Base-by-base conservation (phyloP, 1,140 invertebrate genomes). In the Drosophila gunungcola region DNA sequence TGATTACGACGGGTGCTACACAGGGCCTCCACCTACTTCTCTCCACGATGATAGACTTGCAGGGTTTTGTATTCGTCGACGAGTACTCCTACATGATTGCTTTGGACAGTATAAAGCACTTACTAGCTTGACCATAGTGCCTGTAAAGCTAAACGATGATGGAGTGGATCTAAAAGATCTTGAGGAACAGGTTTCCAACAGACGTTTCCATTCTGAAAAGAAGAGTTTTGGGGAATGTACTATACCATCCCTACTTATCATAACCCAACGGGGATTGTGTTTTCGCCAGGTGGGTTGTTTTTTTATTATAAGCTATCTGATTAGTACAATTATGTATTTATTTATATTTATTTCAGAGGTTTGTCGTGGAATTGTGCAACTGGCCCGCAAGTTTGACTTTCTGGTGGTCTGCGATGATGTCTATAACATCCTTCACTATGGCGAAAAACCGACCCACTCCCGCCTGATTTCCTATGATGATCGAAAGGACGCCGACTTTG, bases 11-110 rank as follows among this genome's bases (percentile, higher is more conserved):
- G 51, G 95, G 95, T 2, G 95, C 95, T 3, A 93, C 95, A 0
- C 93, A 95, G 67, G 95, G 95, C 3, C 75, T 96, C 3, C 94
- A 95, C 70, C 68, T 95, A 21, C 76, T 94, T n/a, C 73, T 95
- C 1, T 94, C 93, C 12, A 93, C 93, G 5, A 70, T 96, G 36
- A 91, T 96, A 41, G 93, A 93, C n/a, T 93, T 94, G 11, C 92
- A 94, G 55, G 94, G 93, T 3, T 85, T 94, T 27, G 94, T 96
- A 39, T 96, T 96, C 82, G 93, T 95, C 7, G 95, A 96, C 77
- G 94, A 96, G 90, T 94, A 94, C 32, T 95, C 95, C 11, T 96
- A 96, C 73, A 96, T 95, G 93, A 93, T 95, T 73, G 95, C 94
- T 6, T 77, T 95, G 9, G 93, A 94, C 43, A 89, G 93, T 5